These are phyloP conservation scores for Macheiramphus alcinus DNA, from an alignment of 2,113 vertebrate genomes.

Conservation along the genomic window DNA sequence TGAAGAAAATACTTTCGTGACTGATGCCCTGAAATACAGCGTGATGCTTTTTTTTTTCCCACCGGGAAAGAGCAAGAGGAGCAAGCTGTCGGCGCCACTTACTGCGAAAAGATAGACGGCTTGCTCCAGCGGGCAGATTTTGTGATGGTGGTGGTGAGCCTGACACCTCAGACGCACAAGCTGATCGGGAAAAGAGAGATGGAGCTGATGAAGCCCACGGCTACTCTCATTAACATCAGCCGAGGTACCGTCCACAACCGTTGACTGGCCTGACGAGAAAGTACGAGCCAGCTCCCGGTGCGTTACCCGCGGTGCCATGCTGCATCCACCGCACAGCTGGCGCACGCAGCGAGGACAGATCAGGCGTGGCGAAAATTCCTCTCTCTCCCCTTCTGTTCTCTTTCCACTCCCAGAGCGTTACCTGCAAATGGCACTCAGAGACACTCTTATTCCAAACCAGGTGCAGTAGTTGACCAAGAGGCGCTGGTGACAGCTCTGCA, in stretches of 20 bases:
- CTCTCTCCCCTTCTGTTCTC: not conserved
- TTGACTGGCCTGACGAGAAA: accelerated
- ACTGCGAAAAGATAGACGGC: slow-evolving; percentile 61
- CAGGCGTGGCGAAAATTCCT: not conserved
- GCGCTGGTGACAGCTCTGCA: slow-evolving; percentile 71
- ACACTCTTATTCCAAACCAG: not conserved
- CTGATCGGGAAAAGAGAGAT: slow-evolving; percentile 72
- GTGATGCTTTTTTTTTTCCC: not conserved
- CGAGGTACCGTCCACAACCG: slow-evolving; percentile 47
- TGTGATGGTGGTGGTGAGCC: slow-evolving; percentile 66
- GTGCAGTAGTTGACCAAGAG: slow-evolving; percentile 74
- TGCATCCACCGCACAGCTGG: not conserved
- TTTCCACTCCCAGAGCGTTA: not conserved
- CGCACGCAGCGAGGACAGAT: accelerated
- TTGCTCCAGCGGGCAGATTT: slow-evolving; percentile 74
- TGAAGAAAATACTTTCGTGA: not conserved
- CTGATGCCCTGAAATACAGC: not conserved
- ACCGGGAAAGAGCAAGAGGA: slow-evolving; percentile 71
- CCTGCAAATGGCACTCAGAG: not conserved
- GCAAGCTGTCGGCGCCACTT: slow-evolving; percentile 48
- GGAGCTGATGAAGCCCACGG: slow-evolving; percentile 72
- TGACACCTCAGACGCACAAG: slow-evolving; percentile 64
- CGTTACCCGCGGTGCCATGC: accelerated
- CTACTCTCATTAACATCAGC: slow-evolving; percentile 70
- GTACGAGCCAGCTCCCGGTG: not conserved